These are phyloP conservation scores for Lottia scabra DNA, from an alignment of 2,888 invertebrate species.

Conservation along the genomic window DNA sequence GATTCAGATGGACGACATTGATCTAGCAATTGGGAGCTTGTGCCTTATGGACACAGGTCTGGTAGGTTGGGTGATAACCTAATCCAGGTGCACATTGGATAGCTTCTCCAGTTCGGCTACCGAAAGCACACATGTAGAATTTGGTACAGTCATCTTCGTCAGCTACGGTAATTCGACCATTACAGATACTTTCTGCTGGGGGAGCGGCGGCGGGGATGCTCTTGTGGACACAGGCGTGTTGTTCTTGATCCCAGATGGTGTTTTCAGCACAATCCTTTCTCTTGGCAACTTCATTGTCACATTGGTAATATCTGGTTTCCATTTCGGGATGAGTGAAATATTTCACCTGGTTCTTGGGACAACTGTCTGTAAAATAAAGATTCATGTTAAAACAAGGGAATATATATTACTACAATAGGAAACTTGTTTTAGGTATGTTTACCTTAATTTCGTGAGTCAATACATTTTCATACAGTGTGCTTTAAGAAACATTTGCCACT, in stretches of 20 bases:
- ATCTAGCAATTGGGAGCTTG: background rate
- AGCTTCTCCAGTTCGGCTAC: background rate
- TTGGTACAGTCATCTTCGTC: constrained; percentile 22
- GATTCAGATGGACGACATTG: background rate
- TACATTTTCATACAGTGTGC: too few species aligned
- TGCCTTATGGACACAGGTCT: background rate
- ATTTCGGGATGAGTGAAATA: constrained; percentile 18
- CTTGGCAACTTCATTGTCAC: constrained; percentile 25
- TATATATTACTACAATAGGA: too few species aligned
- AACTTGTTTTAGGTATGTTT: too few species aligned
- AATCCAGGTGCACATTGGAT: background rate
- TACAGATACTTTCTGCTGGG: background rate
- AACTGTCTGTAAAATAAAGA: constrained; percentile 10
- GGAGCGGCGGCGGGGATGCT: background rate
- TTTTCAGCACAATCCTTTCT: constrained; percentile 16
- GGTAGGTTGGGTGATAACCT: background rate
- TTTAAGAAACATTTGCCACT: too few species aligned
- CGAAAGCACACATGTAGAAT: constrained; percentile 25
- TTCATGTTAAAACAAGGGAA: too few species aligned
- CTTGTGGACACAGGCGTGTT: constrained; percentile 12
- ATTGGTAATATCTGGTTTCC: constrained; percentile 25
- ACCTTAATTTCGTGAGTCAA: too few species aligned
- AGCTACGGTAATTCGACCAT: background rate
- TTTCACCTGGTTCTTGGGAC: constrained; percentile 15
- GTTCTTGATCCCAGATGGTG: constrained; percentile 21